These are phyloP conservation scores for Phalacrocorax pelagicus DNA, from an alignment of 2,113 vertebrate species.

Conservation along the genomic window DNA sequence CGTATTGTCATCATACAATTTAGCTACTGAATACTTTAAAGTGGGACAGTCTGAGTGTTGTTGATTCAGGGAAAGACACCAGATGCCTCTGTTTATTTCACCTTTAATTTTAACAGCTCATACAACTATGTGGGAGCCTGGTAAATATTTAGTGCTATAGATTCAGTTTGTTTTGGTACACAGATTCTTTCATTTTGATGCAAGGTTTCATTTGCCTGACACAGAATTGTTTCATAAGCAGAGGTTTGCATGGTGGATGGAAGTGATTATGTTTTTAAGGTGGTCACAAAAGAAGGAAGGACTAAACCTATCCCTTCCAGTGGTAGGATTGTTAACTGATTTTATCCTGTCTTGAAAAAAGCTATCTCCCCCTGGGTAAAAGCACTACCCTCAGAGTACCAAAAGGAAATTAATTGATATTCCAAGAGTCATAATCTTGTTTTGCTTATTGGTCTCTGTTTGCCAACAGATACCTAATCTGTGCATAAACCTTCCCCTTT, in stretches of 20 bases:
- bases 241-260: background rate
- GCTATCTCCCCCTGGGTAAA: background rate
- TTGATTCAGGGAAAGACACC: background rate
- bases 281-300: background rate
- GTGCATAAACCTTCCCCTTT: background rate
- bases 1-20: background rate
- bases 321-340: background rate
- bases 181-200: background rate
- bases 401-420: background rate
- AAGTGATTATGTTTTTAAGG: background rate
- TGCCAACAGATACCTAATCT: background rate
- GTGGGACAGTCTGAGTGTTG: background rate
- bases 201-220: background rate
- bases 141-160: background rate
- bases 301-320: background rate
- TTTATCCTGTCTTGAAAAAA: background rate
- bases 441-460: background rate
- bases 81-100: background rate
- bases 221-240: background rate
- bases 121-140: background rate
- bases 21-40: background rate
- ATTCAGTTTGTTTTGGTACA: background rate
- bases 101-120: background rate
- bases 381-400: background rate
- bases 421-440: background rate